Evolutionary conservation across 2,797 vertebrate genomes (phyloP), one percentile per base, ranked within the genome.

Genomic region (Coranthus polyacanthus): DNA sequence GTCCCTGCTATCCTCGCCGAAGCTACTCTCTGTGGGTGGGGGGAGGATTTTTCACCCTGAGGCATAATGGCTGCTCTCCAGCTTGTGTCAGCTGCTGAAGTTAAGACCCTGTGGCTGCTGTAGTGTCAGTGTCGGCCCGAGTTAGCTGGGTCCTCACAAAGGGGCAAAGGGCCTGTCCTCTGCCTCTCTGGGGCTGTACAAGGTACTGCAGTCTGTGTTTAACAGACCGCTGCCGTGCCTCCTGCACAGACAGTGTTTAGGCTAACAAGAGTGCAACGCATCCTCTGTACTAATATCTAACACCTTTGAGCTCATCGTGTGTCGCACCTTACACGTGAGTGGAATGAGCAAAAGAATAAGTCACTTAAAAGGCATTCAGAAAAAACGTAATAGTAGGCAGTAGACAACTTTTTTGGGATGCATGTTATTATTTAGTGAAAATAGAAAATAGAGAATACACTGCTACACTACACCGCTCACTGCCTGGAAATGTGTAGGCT

Each of bases 51-150:
- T 38, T 4, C 42, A 34, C 59, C 78, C 79, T 0, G 4, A 70
- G 80, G 83, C 60, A 3, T 16, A 39, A 71, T 78, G 75, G 80
- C 86, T 64, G 62, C 49, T 70, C 55, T 79, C 70, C 71, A 78
- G 79, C 72, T 75, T 38, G 36, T 75, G 80, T 74, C 75, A 60
- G 20, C 69, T 12, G 46, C 66, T 70, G 69, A 66, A 58, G 79
- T 81, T 46, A 49, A 77, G 68, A 13, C 72, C 77, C 53, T 53
- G 41, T 55, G 81, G 67, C 76, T 66, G 64, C 79, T 80, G 70
- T 38, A 50, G 75, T 78, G 77, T 73, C 41, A 7, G 21, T 84
- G 74, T 88, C 76, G 41, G 67, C 47, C 59, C 21, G 36, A 61
- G 71, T 86, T 83, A 84, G 67, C 51, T 2, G 39, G 44, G 36